Conservation (phyloP, 2,113 vertebrate species). For the Herpailurus yagouaroundi region DNA sequence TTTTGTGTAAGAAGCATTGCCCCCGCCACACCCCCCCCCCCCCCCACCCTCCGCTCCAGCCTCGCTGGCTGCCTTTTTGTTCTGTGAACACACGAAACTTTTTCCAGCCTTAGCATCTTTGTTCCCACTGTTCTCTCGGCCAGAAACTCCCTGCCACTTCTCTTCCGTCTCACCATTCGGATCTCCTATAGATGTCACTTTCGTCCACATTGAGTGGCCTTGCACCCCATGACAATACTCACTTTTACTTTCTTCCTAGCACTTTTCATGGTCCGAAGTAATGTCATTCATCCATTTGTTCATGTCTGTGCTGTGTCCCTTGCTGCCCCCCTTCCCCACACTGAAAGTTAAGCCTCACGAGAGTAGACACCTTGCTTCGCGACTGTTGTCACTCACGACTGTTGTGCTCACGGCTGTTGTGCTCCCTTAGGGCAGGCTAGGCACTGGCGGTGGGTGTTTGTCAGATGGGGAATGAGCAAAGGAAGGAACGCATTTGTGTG, state of each 20-base stretch:
- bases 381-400: neutral
- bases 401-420: rapidly evolving
- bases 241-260: neutral
- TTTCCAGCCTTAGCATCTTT: neutral
- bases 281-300: neutral
- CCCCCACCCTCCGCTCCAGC: neutral
- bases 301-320: neutral
- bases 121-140: neutral
- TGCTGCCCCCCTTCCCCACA: rapidly evolving
- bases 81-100: neutral
- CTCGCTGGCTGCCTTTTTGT: neutral
- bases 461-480: too few species aligned
- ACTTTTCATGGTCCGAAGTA: neutral
- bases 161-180: neutral
- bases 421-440: neutral
- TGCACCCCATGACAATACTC: neutral
- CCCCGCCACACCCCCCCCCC: rapidly evolving
- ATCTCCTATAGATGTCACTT: neutral
- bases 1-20: neutral
- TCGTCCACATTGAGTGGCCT: neutral
- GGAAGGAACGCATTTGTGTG: neutral
- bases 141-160: neutral
- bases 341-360: neutral
- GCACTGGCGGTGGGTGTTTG: neutral
- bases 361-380: neutral